A percentile compares a stretch with the other conserved stretches of the same genome.
Conservation (phyloP, 64 coral and sea anemone species). For the Catalaphyllia jardinei region DNA sequence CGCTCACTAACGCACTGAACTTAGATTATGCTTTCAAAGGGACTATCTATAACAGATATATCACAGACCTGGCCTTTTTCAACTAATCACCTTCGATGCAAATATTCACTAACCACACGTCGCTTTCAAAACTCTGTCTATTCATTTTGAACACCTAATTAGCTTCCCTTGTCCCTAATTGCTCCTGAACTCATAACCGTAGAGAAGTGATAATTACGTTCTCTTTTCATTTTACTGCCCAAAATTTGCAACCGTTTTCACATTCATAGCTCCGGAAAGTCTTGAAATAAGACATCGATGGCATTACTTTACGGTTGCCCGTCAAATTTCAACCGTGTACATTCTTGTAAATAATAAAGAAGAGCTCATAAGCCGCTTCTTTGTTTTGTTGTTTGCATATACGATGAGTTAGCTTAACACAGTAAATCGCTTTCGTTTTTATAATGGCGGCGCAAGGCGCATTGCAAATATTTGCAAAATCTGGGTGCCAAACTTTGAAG, state of each 20-base stretch:
- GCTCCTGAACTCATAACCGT: conserved; percentile 9
- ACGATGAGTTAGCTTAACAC: conserved; percentile 60
- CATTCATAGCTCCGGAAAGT: not conserved
- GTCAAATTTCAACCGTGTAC: conserved; percentile 22
- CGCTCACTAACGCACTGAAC: too few relatives aligned
- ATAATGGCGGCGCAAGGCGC: conserved; percentile 40
- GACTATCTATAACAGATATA: not conserved
- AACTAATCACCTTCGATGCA: conserved; percentile 8
- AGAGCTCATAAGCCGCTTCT: conserved; percentile 29
- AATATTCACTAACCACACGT: conserved; percentile 8
- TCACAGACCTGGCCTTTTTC: not conserved
- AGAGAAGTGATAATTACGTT: conserved; percentile 40
- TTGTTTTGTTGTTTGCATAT: conserved; percentile 80
- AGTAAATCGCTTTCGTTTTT: conserved; percentile 20
- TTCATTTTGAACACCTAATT: conserved; percentile 49
- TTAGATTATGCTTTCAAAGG: not conserved
- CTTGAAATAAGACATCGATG: not conserved
- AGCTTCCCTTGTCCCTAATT: conserved; percentile 45
- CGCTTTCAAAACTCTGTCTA: conserved; percentile 21
- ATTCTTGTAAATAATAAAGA: conserved; percentile 32
- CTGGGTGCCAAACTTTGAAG: not conserved
- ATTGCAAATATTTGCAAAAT: conserved; percentile 47
- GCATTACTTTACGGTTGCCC: not conserved
- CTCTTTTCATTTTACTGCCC: not conserved
- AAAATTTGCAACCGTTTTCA: not conserved